A percentile compares a stretch with the other conserved stretches of the same genome.
Evolutionary conservation across 2,797 vertebrate species (phyloP).

Genomic region (Podargus strigoides): DNA sequence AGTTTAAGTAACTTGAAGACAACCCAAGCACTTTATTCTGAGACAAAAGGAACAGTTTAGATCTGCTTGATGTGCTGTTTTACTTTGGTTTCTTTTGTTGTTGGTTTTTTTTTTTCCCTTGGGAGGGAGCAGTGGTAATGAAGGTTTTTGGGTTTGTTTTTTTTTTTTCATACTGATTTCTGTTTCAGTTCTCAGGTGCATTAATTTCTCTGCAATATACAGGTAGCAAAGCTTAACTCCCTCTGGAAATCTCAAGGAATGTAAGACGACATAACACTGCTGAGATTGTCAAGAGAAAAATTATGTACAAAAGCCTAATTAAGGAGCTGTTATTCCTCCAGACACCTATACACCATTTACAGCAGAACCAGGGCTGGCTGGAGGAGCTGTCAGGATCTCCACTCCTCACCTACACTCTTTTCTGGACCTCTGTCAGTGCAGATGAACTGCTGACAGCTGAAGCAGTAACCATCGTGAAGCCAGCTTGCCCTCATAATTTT

Average conservation of each 20-base stretch:
- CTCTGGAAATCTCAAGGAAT: not conserved
- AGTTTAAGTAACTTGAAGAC: not conserved
- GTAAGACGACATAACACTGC: not conserved
- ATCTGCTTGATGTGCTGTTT: not conserved
- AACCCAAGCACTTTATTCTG: not conserved
- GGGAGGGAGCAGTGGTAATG: not conserved
- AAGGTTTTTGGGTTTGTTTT: not conserved
- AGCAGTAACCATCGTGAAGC: not conserved
- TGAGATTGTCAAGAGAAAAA: not conserved
- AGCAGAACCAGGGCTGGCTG: not conserved
- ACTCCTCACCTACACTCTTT: not conserved
- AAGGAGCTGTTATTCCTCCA: not conserved
- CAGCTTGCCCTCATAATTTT: not conserved
- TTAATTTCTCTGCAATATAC: not conserved
- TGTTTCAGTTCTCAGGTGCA: not conserved
- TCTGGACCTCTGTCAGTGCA: not conserved
- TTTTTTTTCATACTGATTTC: accelerated
- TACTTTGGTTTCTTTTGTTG: no score
- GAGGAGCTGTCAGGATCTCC: not conserved
- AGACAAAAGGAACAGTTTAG: not conserved
- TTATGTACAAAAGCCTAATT: not conserved
- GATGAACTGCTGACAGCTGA: not conserved
- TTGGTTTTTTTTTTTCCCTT: accelerated
- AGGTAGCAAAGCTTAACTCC: not conserved
- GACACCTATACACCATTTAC: not conserved